phyloP scores from a whole-genome alignment of 2,113 vertebrate genomes.

The Baryphthengus martii region DNA sequence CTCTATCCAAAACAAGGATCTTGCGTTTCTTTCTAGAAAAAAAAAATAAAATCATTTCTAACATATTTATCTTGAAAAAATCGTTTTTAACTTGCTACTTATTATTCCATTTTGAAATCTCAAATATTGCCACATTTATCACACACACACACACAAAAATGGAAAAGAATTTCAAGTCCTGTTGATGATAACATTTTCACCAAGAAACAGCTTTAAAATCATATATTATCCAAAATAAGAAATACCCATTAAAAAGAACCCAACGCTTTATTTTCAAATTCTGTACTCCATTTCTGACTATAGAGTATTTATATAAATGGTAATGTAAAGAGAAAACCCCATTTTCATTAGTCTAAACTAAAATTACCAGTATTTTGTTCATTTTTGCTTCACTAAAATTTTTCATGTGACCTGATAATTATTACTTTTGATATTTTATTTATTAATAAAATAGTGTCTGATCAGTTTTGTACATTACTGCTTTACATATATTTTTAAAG shows the following conservation, averaged over 20 bases:
- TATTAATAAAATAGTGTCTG: not conserved
- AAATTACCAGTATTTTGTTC: not conserved
- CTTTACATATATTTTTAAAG: not conserved
- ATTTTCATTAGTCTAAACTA: not conserved
- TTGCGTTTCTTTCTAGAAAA: not conserved
- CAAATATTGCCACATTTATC: not conserved
- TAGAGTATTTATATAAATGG: not conserved
- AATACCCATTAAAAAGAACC: not conserved
- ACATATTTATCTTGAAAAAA: not conserved
- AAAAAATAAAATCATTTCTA: not conserved
- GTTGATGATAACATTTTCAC: not conserved
- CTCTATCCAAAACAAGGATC: not conserved
- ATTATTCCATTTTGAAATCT: not conserved
- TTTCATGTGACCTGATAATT: not conserved
- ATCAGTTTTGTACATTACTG: accelerated
- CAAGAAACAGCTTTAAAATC: not conserved
- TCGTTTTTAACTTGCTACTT: not conserved
- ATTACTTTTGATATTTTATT: not conserved
- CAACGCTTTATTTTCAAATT: not conserved
- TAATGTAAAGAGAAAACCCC: not conserved
- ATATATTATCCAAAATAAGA: not conserved
- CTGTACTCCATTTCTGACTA: not conserved
- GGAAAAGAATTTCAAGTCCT: not conserved
- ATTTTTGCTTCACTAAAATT: not conserved
- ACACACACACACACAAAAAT: not conserved